phyloP scores from a whole-genome alignment of 2,797 vertebrate genomes.

The Catamblyrhynchus diadema region DNA sequence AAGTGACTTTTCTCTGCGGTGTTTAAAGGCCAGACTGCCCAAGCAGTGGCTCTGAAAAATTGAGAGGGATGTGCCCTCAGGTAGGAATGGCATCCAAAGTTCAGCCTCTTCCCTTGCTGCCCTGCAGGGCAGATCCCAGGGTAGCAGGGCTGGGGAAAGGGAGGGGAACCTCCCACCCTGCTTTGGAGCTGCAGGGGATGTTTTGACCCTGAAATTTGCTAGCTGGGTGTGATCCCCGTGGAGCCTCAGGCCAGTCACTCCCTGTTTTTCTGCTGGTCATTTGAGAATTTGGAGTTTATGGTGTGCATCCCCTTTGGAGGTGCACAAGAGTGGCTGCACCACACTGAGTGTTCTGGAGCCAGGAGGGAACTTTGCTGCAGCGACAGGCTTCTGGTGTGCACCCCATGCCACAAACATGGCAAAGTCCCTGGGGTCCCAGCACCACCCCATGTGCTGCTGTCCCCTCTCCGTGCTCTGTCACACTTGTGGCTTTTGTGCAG shows the following conservation, averaged over 20 bases:
- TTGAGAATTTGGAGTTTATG: background rate
- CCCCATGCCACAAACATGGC: accelerated
- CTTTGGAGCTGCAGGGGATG: background rate
- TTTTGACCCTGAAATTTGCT: background rate
- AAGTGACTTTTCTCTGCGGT: background rate
- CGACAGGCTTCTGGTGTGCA: background rate
- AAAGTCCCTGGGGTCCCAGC: background rate
- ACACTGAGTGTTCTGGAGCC: background rate
- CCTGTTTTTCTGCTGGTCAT: background rate
- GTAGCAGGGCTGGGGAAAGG: background rate
- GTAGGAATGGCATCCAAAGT: background rate
- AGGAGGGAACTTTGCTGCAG: background rate
- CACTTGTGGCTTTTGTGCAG: background rate
- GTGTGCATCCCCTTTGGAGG: background rate
- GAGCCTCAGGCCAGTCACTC: background rate
- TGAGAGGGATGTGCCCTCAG: background rate
- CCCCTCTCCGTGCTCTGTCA: background rate
- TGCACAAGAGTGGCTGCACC: background rate
- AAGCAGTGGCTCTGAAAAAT: background rate
- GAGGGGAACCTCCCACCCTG: background rate
- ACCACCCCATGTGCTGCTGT: accelerated
- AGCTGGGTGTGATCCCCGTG: background rate
- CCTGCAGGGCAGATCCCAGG: background rate
- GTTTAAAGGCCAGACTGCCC: background rate
- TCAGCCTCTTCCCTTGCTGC: background rate